Percentiles rank a stretch among this genome's conserved stretches.
Conservation (phyloP, 1,140 invertebrate species). For the Psix sp. region DNA sequence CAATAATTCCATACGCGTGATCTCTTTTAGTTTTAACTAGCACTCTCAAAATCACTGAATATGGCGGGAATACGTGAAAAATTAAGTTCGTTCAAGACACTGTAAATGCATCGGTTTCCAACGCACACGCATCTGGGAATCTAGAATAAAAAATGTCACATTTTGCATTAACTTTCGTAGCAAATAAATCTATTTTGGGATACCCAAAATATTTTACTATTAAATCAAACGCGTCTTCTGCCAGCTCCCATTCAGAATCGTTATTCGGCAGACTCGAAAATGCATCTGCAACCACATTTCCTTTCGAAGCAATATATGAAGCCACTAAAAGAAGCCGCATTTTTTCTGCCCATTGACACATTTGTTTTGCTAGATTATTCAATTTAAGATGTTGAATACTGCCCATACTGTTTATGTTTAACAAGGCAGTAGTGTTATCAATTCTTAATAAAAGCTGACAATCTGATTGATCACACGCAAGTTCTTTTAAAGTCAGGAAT, state of each 20-base stretch:
- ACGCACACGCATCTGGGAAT: constrained; percentile 1
- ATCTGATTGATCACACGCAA: too few species aligned
- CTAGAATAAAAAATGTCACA: neutral
- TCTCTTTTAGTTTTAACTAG: neutral
- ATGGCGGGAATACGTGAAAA: constrained; percentile 15
- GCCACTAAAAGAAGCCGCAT: constrained; percentile 18
- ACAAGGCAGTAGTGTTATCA: constrained; percentile 19
- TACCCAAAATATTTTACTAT: constrained; percentile 8
- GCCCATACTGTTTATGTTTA: constrained; percentile 24
- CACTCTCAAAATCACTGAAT: neutral
- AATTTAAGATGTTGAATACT: constrained; percentile 2
- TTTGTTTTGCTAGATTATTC: constrained; percentile 7
- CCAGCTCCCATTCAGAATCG: constrained; percentile 29
- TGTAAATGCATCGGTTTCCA: constrained; percentile 16
- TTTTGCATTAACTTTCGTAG: constrained; percentile 1
- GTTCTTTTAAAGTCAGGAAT: too few species aligned
- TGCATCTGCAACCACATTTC: constrained; percentile 22
- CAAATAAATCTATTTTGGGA: constrained; percentile 23
- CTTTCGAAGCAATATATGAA: constrained; percentile 31
- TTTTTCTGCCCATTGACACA: constrained; percentile 34
- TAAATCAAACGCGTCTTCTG: neutral
- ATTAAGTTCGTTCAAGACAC: neutral
- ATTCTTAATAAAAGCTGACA: too few species aligned
- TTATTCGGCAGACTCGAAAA: constrained; percentile 28
- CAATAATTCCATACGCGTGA: constrained; percentile 1